Conservation (phyloP, 2,888 invertebrate species). For the Lissocephala sabroskyi region DNA sequence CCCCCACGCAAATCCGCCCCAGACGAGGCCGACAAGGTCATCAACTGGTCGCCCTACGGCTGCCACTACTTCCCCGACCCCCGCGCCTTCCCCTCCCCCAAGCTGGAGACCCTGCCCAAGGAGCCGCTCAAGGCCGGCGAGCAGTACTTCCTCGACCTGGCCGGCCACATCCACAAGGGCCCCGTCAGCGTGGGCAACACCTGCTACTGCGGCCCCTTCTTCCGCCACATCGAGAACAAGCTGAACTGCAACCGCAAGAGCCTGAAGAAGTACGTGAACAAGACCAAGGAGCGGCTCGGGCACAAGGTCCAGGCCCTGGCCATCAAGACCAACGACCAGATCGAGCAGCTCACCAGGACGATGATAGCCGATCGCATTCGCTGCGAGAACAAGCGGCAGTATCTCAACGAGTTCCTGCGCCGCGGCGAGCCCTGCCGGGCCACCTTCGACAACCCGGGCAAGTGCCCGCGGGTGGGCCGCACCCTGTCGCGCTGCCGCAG, state of each 20-base stretch:
- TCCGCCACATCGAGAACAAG: constrained; percentile 89
- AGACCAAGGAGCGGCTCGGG: constrained; percentile 85
- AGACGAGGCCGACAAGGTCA: constrained; percentile 66
- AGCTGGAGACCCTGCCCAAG: constrained; percentile 87
- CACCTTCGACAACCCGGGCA: constrained; percentile 72
- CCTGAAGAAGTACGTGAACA: constrained; percentile 77
- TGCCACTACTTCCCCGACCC: constrained; percentile 93
- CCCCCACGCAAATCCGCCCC: constrained; percentile 50
- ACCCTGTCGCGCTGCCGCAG: constrained; percentile 81
- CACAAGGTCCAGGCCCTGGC: constrained; percentile 87
- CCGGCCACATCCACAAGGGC: constrained; percentile 95
- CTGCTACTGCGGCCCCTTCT: constrained; percentile 93
- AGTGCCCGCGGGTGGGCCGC: constrained; percentile 74
- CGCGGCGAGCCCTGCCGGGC: constrained; percentile 78
- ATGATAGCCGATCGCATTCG: constrained; percentile 68
- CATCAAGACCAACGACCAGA: constrained; percentile 81
- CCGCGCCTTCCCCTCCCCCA: constrained; percentile 87
- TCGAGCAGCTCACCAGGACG: constrained; percentile 78
- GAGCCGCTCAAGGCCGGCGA: constrained; percentile 90
- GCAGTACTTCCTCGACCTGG: constrained; percentile 94
- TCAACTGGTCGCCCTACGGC: constrained; percentile 91
- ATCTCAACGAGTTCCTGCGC: constrained; percentile 81
- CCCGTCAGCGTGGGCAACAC: constrained; percentile 95
- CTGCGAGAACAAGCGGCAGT: constrained; percentile 76
- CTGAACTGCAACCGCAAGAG: constrained; percentile 82